Base-by-base conservation (phyloP, 2,113 vertebrate genomes). In the Halcyon malimbica region DNA sequence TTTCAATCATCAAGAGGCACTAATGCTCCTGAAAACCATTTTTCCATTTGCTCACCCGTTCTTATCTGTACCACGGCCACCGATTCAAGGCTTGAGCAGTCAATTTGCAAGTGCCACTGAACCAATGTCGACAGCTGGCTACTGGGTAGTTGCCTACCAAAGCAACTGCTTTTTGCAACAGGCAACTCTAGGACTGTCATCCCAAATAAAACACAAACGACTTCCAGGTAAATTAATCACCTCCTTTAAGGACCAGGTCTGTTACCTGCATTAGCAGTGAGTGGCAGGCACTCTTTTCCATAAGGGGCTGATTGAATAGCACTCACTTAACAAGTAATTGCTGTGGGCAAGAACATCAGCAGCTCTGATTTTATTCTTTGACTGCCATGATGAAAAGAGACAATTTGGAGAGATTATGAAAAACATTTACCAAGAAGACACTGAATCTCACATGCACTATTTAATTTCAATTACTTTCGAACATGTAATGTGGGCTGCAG, bases 261-360 rank as follows among this genome's bases (percentile, higher is more conserved):
- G 77, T 42, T 60, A 33, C 39, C 17, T 25, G 57, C 68, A 87
- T 71, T 79, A 87, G 59, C 57, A 92, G 39, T 3, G 17, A 87
- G 73, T 11, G 63, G 63, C 81, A 46, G 46, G 46, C 46, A 67
- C 51, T 83, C 50, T 39, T 35, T 65, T 82, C 79, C 88, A 53
- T 16, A 65, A 90, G 62, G 88, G 85, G 89, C 69, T 93, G 93
- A 92, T 51, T 89, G 82, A 77, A 68, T 2, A 33, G 89, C 84
- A 48, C 81, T 71, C 81, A 29, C 91, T 57, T 35, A 69, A 74
- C 71, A 62, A 62, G 60, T 54, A 80, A 56, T 68, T 3, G 33
- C 85, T 57, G 39, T 54, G 80, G 86, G 46, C 73, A 83, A 35
- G 59, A 65, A 18, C 26, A 78, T 39, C 90, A 83, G 70, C 69